Percentiles rank a stretch among this genome's conserved stretches.
Evolutionary conservation across 2,113 vertebrate species (phyloP).

Genomic region (Corydoras sp.): DNA sequence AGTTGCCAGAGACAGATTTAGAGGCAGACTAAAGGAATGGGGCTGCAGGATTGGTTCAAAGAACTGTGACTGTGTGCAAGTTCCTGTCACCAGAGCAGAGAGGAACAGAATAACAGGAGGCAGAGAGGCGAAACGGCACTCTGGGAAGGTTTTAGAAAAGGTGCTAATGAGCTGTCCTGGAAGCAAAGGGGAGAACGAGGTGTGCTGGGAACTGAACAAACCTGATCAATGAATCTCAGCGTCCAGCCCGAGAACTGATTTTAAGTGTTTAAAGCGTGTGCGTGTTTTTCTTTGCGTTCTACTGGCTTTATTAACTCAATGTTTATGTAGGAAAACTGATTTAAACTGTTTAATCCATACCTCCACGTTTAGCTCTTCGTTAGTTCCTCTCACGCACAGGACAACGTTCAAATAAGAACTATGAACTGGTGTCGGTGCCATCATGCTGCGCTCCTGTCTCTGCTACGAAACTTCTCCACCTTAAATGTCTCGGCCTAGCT

Average conservation of each 20-base stretch:
- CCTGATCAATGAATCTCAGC: constrained; percentile 40
- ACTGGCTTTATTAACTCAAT: no score
- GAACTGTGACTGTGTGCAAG: neutral
- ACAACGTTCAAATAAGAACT: no score
- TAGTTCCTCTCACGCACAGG: no score
- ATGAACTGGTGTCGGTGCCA: no score
- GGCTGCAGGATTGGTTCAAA: constrained; percentile 17
- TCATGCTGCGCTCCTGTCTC: no score
- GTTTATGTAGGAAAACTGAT: no score
- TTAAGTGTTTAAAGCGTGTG: no score
- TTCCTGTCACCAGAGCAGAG: constrained; percentile 19
- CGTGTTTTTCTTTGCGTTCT: no score
- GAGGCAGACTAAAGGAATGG: constrained; percentile 11
- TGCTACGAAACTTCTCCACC: no score
- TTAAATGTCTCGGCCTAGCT: no score
- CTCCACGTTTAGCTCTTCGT: no score
- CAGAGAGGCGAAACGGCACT: constrained; percentile 5
- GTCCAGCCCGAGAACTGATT: neutral
- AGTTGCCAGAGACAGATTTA: neutral
- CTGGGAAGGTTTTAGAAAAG: constrained; percentile 33
- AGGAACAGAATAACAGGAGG: constrained; percentile 19
- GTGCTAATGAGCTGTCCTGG: constrained; percentile 35
- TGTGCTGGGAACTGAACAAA: constrained; percentile 36
- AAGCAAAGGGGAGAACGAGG: constrained; percentile 33
- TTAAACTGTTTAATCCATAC: no score